A percentile compares a stretch with the other conserved stretches of the same genome.
These are phyloP conservation scores for Bactericera cockerelli DNA, from an alignment of 1,140 invertebrate species.

Conservation along the genomic window DNA sequence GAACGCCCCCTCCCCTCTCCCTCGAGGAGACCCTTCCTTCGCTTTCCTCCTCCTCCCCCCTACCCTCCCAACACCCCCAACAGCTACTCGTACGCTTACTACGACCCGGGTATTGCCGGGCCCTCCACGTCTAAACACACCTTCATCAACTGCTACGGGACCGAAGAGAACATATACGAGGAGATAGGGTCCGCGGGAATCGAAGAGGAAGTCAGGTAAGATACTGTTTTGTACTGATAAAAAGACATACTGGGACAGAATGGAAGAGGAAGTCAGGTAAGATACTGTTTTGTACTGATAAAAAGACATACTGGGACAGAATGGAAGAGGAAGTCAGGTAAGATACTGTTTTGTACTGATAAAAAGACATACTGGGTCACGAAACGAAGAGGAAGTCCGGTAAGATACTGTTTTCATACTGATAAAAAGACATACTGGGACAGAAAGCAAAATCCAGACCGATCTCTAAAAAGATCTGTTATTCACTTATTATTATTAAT, in stretches of 20 bases:
- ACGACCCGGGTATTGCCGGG: constrained; percentile 42
- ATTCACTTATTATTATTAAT: no score
- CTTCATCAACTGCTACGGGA: constrained; percentile 59
- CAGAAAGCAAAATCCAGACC: no score
- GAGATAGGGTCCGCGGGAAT: constrained; percentile 55
- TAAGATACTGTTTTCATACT: background rate
- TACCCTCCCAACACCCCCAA: constrained; percentile 23
- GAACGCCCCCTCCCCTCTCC: constrained; percentile 1
- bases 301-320: no score
- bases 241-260: no score
- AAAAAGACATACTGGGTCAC: no score
- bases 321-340: constrained; percentile 57
- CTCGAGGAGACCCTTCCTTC: background rate
- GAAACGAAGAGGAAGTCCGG: constrained; percentile 61
- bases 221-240: background rate
- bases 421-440: no score
- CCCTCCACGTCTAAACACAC: constrained; percentile 24
- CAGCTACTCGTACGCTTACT: constrained; percentile 65
- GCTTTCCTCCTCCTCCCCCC: constrained; percentile 21
- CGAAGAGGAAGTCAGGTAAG: constrained; percentile 52
- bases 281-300: background rate
- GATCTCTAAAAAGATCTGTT: no score
- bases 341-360: background rate
- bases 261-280: constrained; percentile 55
- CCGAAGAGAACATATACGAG: constrained; percentile 76